phyloP scores from a whole-genome alignment of 2,888 invertebrate species.

The Cactoblastis cactorum region DNA sequence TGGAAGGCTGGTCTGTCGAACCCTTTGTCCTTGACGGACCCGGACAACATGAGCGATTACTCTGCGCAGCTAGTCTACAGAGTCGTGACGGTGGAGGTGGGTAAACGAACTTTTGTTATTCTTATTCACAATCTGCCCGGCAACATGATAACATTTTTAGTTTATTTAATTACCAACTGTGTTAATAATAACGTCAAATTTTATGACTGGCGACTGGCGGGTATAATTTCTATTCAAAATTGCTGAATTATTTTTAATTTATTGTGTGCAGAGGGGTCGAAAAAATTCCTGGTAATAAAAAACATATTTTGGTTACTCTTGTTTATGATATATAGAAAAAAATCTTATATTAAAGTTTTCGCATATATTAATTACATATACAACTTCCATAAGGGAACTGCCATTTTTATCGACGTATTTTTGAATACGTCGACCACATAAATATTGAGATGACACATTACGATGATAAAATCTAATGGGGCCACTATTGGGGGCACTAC shows the following conservation, averaged over 20 bases:
- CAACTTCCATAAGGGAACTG: neutral
- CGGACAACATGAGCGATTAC: constrained; percentile 84
- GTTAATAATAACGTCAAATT: constrained; percentile 38
- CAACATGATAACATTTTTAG: constrained; percentile 51
- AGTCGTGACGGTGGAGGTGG: constrained; percentile 90
- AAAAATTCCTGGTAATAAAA: no score
- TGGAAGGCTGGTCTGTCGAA: constrained; percentile 89
- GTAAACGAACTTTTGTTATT: constrained; percentile 64
- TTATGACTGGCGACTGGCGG: neutral
- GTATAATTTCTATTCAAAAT: neutral
- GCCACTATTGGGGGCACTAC: neutral
- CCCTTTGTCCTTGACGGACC: constrained; percentile 82
- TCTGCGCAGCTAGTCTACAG: constrained; percentile 92
- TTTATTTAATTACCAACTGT: constrained; percentile 56
- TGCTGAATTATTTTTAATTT: no score
- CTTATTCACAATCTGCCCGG: constrained; percentile 47
- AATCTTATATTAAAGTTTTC: no score
- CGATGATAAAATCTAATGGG: neutral
- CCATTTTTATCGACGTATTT: neutral
- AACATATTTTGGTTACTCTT: no score
- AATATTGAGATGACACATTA: neutral
- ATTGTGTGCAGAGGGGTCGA: no score
- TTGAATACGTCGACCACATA: neutral
- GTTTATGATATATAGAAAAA: no score
- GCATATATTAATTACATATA: no score